phyloP scores from a whole-genome alignment of 2,888 invertebrate genomes.

The Bembecia ichneumoniformis region DNA sequence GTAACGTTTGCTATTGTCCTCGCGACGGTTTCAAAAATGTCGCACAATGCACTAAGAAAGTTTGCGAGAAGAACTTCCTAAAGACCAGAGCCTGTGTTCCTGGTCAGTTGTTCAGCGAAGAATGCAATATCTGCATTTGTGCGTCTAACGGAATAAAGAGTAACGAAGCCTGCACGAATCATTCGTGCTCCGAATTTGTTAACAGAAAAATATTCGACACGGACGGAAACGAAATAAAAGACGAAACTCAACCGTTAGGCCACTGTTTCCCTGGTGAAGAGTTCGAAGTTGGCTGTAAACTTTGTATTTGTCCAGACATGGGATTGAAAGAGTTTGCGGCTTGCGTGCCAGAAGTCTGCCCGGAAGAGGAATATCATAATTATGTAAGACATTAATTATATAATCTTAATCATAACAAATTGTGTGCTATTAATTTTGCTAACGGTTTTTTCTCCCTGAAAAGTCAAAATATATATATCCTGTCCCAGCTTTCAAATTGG shows the following conservation, averaged over 20 bases:
- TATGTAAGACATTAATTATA: no score
- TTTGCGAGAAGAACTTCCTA: conserved; percentile 45
- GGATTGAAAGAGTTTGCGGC: conserved; percentile 47
- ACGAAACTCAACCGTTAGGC: conserved; percentile 32
- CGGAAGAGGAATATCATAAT: conserved; percentile 11
- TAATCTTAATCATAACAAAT: no score
- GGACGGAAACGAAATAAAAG: conserved; percentile 23
- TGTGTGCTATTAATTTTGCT: no score
- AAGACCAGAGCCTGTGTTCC: conserved; percentile 40
- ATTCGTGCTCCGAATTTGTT: conserved; percentile 31
- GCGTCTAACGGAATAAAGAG: conserved; percentile 46
- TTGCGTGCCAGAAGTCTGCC: conserved; percentile 34
- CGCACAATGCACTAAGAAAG: conserved; percentile 53
- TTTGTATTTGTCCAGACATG: conserved; percentile 56
- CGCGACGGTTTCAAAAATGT: conserved; percentile 51
- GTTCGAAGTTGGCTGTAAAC: conserved; percentile 47
- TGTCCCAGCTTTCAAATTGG: no score
- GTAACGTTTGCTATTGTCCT: conserved; percentile 54
- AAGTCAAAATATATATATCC: no score
- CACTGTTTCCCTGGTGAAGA: conserved; percentile 58
- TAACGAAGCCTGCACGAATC: conserved; percentile 44
- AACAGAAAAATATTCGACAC: conserved; percentile 38
- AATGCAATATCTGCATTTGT: conserved; percentile 61
- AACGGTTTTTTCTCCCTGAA: no score
- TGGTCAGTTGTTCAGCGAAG: conserved; percentile 47